Conservation (phyloP, 2,888 invertebrate genomes). For the Tipula unca region DNA sequence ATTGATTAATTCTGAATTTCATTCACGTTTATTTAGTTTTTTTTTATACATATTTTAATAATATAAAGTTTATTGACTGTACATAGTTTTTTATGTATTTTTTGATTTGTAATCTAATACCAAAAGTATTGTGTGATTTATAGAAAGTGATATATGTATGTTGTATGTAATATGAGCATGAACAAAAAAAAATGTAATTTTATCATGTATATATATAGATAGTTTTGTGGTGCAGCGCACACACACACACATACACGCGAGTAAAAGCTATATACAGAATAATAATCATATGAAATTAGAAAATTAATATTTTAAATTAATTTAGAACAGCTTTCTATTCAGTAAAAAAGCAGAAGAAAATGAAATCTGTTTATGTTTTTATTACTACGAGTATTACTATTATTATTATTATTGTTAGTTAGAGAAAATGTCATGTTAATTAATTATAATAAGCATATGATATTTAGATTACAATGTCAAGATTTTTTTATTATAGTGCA, state of each 20-base stretch:
- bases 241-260: background rate
- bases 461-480: constrained; percentile 15
- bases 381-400: background rate
- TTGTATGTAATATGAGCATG: background rate
- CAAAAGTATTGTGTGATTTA: background rate
- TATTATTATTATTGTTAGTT: background rate
- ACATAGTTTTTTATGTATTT: background rate
- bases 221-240: background rate
- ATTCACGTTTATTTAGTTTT: background rate
- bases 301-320: background rate
- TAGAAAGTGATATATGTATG: constrained; percentile 8
- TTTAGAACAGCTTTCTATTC: background rate
- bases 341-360: background rate
- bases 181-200: background rate
- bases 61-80: constrained; percentile 1
- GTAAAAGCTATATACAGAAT: background rate
- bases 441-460: background rate
- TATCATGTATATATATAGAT: background rate
- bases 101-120: background rate
- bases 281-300: background rate
- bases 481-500: background rate
- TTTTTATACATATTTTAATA: background rate
- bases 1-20: background rate
- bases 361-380: background rate
- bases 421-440: background rate